Evolutionary conservation across 1,140 invertebrate genomes (phyloP).

Genomic region (Apis florea): DNA sequence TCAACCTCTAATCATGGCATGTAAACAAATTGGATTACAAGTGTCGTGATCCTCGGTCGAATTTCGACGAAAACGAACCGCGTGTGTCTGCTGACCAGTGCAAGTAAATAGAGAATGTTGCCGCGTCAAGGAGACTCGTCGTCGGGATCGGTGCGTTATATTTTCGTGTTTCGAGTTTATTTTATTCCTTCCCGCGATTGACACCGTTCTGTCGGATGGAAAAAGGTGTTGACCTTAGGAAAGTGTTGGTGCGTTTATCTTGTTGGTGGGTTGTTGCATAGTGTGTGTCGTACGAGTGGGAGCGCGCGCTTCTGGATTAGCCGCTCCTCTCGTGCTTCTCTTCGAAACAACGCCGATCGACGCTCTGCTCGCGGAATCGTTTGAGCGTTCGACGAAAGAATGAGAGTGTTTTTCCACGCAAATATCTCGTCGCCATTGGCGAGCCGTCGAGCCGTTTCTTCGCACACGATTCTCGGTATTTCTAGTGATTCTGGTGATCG

Average conservation of each 20-base stretch:
- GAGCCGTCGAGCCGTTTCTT: background rate
- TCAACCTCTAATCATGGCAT: too few species aligned
- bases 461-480: background rate
- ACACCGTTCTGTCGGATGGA: background rate
- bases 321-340: constrained; percentile 65
- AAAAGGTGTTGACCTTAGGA: constrained; percentile 9
- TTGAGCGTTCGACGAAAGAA: constrained; percentile 43
- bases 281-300: constrained; percentile 48
- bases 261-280: background rate
- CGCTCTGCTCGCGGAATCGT: constrained; percentile 15
- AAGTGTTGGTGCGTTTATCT: constrained; percentile 6
- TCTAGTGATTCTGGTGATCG: constrained; percentile 43
- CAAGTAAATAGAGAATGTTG: constrained; percentile 30
- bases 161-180: background rate
- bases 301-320: constrained; percentile 75
- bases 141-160: background rate
- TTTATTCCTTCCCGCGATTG: background rate
- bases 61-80: background rate
- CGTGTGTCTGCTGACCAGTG: background rate
- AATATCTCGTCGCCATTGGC: constrained; percentile 42
- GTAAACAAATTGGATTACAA: constrained; percentile 37
- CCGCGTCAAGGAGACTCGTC: background rate
- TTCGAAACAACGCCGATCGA: constrained; percentile 38
- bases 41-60: background rate
- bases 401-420: constrained; percentile 61